Conservation (phyloP, 2,113 vertebrate genomes). For the Bufo gargarizans region DNA sequence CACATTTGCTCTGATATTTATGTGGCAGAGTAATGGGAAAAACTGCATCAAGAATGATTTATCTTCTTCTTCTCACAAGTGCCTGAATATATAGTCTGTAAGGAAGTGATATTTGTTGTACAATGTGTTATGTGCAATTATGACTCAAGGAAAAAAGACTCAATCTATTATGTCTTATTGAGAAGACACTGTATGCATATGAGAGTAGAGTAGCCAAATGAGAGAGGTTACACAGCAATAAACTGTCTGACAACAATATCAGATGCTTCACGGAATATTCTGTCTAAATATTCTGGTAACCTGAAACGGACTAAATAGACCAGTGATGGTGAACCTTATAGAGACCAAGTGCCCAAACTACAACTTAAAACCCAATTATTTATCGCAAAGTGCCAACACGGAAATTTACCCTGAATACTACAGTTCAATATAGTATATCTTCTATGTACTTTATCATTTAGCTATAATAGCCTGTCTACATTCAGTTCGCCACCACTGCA, state of each 20-base stretch:
- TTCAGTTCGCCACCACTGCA: too few species aligned
- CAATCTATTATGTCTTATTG: not conserved
- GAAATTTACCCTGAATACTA: too few species aligned
- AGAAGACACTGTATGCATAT: not conserved
- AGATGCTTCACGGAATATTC: not conserved
- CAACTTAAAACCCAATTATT: too few species aligned
- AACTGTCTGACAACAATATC: not conserved
- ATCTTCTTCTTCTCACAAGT: slow-evolving; percentile 5
- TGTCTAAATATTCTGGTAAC: not conserved
- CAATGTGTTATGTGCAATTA: slow-evolving; percentile 1
- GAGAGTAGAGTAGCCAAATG: not conserved
- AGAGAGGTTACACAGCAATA: not conserved
- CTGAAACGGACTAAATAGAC: not conserved
- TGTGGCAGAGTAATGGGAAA: not conserved
- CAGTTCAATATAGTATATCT: too few species aligned
- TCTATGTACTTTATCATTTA: too few species aligned
- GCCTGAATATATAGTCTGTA: not conserved
- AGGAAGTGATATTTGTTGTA: not conserved
- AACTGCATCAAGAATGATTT: not conserved
- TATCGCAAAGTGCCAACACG: too few species aligned
- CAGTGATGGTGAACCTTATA: too few species aligned
- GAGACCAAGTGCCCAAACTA: too few species aligned
- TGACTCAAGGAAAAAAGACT: not conserved
- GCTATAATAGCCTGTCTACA: too few species aligned
- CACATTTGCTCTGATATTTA: slow-evolving; percentile 23